Evolutionary conservation across 53 echinoderm and acorn worm species (phyloP).

Genomic region (Paracentrotus lividus): DNA sequence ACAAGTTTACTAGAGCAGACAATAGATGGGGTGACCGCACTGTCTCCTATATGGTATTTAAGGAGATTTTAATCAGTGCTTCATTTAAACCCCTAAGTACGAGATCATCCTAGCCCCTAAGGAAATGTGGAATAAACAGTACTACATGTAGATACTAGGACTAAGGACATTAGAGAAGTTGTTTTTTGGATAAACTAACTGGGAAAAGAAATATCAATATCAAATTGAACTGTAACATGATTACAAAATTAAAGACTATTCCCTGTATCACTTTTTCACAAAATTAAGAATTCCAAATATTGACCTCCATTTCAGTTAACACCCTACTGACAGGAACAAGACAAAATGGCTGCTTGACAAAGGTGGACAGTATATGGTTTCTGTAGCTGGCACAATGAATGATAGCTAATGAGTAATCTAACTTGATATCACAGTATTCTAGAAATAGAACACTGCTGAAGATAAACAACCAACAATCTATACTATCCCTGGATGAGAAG

Average conservation of each 20-base stretch:
- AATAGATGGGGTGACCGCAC: slow-evolving; percentile 36
- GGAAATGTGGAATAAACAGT: not conserved
- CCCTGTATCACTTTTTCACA: too few relatives aligned
- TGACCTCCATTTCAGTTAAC: too few relatives aligned
- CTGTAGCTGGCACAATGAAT: not conserved
- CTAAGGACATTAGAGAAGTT: not conserved
- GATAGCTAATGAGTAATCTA: not conserved
- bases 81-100: not conserved
- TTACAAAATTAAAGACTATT: too few relatives aligned
- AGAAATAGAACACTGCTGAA: not conserved
- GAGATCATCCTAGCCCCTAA: not conserved
- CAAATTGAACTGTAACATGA: too few relatives aligned
- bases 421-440: not conserved
- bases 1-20: slow-evolving; percentile 48
- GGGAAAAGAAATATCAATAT: not conserved
- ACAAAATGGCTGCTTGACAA: not conserved
- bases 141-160: too few relatives aligned
- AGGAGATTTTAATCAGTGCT: slow-evolving; percentile 55
- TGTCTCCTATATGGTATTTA: slow-evolving; percentile 25
- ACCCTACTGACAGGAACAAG: too few relatives aligned
- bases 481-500: not conserved
- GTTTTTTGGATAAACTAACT: not conserved
- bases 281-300: too few relatives aligned
- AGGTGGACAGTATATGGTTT: not conserved
- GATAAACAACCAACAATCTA: slow-evolving; percentile 8